Percentiles rank a stretch among this genome's conserved stretches.
These are phyloP conservation scores for Alloplasta piceator DNA, from an alignment of 2,888 invertebrate genomes.

Conservation along the genomic window DNA sequence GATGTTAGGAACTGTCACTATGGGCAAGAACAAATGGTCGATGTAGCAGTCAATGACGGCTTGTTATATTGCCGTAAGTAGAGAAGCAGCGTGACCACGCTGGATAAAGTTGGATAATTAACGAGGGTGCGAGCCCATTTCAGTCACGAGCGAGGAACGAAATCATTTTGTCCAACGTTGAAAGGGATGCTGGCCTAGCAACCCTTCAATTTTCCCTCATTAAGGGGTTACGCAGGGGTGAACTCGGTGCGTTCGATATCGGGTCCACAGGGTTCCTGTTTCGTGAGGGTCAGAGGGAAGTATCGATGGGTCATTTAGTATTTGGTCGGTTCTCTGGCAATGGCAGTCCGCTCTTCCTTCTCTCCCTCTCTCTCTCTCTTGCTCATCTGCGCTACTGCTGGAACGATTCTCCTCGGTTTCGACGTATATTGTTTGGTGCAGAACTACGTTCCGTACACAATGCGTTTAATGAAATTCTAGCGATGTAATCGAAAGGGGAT, in stretches of 20 bases:
- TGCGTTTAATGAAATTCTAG: constrained; percentile 68
- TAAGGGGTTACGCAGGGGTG: constrained; percentile 55
- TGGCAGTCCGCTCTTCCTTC: constrained; percentile 8
- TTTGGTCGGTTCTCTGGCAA: constrained; percentile 53
- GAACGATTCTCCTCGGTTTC: constrained; percentile 31
- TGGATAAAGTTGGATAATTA: constrained; percentile 60
- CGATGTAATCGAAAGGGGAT: constrained; percentile 43
- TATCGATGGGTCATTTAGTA: constrained; percentile 61
- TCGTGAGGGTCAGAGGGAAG: constrained; percentile 32
- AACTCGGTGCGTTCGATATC: constrained; percentile 43
- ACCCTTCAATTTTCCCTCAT: constrained; percentile 65
- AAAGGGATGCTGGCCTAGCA: constrained; percentile 41
- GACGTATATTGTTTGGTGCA: constrained; percentile 36
- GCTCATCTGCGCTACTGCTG: background rate
- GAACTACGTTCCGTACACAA: constrained; percentile 49
- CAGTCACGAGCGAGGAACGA: constrained; percentile 45
- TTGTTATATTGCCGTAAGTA: constrained; percentile 3
- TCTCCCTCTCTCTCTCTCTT: background rate
- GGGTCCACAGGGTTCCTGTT: constrained; percentile 26
- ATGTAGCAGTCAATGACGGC: background rate
- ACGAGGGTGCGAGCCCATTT: constrained; percentile 50
- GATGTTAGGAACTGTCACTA: background rate
- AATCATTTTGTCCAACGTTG: constrained; percentile 46
- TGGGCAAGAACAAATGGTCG: background rate
- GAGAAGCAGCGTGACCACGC: constrained; percentile 10